These are phyloP conservation scores for Neodiprion fabricii DNA, from an alignment of 1,140 invertebrate genomes.

Conservation along the genomic window DNA sequence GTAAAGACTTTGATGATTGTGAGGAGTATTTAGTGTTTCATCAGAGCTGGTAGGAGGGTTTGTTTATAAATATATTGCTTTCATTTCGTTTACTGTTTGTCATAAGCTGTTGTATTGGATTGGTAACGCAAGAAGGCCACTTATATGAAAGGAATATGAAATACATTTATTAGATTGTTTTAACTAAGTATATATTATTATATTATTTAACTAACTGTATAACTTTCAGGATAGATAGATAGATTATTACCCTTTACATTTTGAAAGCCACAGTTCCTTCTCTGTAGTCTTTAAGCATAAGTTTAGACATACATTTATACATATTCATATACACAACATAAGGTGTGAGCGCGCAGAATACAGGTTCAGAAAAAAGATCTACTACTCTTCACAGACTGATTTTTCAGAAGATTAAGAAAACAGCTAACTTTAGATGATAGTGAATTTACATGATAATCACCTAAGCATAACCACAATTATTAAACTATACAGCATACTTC, in stretches of 20 bases:
- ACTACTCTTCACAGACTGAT: too few relatives aligned
- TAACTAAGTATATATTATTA: neutral
- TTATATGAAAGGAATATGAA: neutral
- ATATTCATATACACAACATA: too few relatives aligned
- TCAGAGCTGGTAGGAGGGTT: neutral
- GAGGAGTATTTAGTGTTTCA: neutral
- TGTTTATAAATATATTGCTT: neutral
- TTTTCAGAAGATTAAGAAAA: too few relatives aligned
- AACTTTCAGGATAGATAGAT: neutral
- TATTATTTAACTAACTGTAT: neutral
- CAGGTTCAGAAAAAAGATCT: too few relatives aligned
- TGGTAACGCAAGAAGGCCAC: neutral
- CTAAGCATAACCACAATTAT: neutral
- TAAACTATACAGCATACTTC: neutral
- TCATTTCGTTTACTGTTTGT: neutral
- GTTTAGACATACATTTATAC: neutral
- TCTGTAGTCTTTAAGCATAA: conserved; percentile 3
- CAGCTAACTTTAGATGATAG: too few relatives aligned
- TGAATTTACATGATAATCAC: too few relatives aligned
- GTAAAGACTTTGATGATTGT: neutral
- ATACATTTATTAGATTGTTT: neutral
- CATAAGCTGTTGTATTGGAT: neutral
- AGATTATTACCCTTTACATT: neutral
- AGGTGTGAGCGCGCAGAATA: too few relatives aligned
- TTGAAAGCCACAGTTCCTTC: neutral